Conservation (phyloP, 2,797 vertebrate genomes). For the Dipus sagitta region DNA sequence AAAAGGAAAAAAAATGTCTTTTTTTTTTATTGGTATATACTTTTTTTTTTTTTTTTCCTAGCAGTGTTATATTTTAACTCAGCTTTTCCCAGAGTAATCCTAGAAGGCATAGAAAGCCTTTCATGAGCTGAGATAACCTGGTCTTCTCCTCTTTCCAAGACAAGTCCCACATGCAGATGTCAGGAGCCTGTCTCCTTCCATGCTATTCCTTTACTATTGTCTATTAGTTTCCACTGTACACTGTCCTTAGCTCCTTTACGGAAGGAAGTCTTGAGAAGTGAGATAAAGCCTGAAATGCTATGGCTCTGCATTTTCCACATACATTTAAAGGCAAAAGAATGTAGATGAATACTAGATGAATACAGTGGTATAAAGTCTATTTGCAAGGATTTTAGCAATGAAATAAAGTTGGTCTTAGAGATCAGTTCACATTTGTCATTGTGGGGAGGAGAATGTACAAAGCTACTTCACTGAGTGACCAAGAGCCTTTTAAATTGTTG, state of each 20-base stretch:
- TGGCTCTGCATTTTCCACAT: not conserved
- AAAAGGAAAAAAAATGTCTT: not conserved
- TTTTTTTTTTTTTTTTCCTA: not conserved
- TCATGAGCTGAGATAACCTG: not conserved
- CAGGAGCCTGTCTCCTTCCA: not conserved
- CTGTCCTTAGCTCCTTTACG: not conserved
- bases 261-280: not conserved
- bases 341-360: not conserved
- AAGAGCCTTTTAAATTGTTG: slow-evolving; percentile 58
- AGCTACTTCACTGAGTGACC: slow-evolving; percentile 30
- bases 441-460: not conserved
- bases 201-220: not conserved
- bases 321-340: slow-evolving; percentile 40
- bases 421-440: slow-evolving; percentile 45
- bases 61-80: not conserved
- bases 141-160: no score
- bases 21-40: not conserved
- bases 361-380: not conserved
- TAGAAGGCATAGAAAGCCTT: not conserved
- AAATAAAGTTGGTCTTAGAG: slow-evolving; percentile 56
- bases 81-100: not conserved
- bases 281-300: not conserved
- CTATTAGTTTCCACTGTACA: not conserved
- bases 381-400: slow-evolving; percentile 21
- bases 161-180: not conserved